phyloP scores from a whole-genome alignment of 1,140 invertebrate genomes.

The Elysia chlorotica region DNA sequence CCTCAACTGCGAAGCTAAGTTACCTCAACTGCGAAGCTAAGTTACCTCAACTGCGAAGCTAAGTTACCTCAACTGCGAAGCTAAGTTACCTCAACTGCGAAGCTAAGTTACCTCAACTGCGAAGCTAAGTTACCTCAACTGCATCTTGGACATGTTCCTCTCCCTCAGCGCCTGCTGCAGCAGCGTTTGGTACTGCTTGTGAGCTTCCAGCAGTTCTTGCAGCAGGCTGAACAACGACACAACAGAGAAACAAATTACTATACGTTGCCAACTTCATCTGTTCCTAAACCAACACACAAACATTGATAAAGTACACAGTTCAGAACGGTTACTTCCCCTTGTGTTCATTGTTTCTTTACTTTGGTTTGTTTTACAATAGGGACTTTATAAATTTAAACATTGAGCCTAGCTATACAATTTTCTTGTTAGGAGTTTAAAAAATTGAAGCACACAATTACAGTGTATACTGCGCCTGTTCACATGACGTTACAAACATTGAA shows the following conservation, averaged over 20 bases:
- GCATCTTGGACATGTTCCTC: conserved; percentile 68
- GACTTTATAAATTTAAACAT: neutral
- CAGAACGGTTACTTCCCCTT: neutral
- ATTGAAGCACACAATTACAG: no score
- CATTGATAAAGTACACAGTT: neutral
- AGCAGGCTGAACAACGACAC: conserved; percentile 61
- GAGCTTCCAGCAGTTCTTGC: conserved; percentile 71
- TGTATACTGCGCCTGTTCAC: no score
- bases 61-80: neutral
- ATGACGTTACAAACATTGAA: no score
- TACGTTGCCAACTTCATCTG: neutral
- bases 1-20: neutral
- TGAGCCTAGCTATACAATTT: neutral
- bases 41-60: neutral
- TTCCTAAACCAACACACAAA: neutral
- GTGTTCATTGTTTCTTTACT: neutral
- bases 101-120: neutral
- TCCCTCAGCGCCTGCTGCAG: conserved; percentile 75
- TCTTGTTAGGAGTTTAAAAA: no score
- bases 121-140: conserved; percentile 39
- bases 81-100: neutral
- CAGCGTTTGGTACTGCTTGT: conserved; percentile 74
- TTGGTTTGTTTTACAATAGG: neutral
- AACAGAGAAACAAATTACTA: neutral
- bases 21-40: conserved; percentile 42